Percentiles rank a stretch among this genome's conserved stretches.
Conservation (phyloP, 2,797 vertebrate species). For the Betta splendens region DNA sequence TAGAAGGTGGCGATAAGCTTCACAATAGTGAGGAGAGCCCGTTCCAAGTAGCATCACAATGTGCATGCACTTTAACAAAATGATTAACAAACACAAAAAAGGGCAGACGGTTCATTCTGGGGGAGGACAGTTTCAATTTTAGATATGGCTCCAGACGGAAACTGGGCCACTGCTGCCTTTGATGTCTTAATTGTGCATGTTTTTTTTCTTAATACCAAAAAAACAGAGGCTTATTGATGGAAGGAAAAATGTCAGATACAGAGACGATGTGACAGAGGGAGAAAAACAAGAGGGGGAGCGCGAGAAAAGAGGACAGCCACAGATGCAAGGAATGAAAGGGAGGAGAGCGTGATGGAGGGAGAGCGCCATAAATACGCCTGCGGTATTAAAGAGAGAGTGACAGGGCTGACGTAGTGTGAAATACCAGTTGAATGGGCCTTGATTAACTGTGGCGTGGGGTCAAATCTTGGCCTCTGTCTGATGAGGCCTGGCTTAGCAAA, state of each 20-base stretch:
- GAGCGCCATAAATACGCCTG: slow-evolving; percentile 45
- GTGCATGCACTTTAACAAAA: slow-evolving; percentile 46
- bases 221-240: slow-evolving; percentile 68
- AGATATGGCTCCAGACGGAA: slow-evolving; percentile 71
- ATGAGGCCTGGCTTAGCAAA: slow-evolving; percentile 36
- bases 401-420: slow-evolving; percentile 52
- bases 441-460: slow-evolving; percentile 67
- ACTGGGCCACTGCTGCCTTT: slow-evolving; percentile 77
- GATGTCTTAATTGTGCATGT: slow-evolving; percentile 78
- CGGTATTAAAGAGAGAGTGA: slow-evolving; percentile 51
- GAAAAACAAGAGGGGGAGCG: slow-evolving; percentile 12
- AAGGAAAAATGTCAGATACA: slow-evolving; percentile 48
- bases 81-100: slow-evolving; percentile 69
- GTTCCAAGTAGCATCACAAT: slow-evolving; percentile 39
- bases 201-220: slow-evolving; percentile 43
- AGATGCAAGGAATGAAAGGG: slow-evolving; percentile 23
- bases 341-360: slow-evolving; percentile 15
- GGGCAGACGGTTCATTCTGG: slow-evolving; percentile 45
- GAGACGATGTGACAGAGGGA: slow-evolving; percentile 46
- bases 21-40: slow-evolving; percentile 48
- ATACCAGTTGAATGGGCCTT: slow-evolving; percentile 64
- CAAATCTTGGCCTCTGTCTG: slow-evolving; percentile 55
- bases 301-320: slow-evolving; percentile 17
- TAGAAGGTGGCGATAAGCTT: slow-evolving; percentile 46
- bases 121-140: slow-evolving; percentile 64